Evolutionary conservation across 2,797 vertebrate genomes (phyloP).

Genomic region (Pseudochirops corinnae): DNA sequence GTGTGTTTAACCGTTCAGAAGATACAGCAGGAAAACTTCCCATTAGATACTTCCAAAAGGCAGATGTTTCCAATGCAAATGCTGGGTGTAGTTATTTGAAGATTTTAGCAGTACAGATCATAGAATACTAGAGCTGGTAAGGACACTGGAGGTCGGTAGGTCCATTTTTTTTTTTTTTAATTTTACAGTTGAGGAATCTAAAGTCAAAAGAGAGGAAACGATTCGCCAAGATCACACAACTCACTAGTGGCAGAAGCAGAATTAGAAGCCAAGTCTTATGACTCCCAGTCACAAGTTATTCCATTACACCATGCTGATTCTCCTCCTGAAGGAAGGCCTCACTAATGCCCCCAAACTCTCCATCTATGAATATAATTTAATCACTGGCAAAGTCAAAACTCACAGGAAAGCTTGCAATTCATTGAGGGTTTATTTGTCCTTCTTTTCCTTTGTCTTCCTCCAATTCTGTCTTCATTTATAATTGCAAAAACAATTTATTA

Average conservation of each 20-base stretch:
- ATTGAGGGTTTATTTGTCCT: neutral
- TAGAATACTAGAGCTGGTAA: neutral
- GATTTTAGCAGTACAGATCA: neutral
- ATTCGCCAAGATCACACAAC: neutral
- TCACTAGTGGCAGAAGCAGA: neutral
- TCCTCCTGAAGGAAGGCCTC: neutral
- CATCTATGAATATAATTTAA: neutral
- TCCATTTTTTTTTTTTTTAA: neutral
- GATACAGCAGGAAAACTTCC: neutral
- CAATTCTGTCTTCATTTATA: neutral
- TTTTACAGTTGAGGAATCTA: neutral
- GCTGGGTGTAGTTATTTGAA: slow-evolving; percentile 38
- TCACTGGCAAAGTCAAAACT: neutral
- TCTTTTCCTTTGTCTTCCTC: neutral
- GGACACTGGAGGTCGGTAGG: neutral
- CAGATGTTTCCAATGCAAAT: neutral
- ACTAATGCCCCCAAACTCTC: neutral
- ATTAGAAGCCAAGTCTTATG: neutral
- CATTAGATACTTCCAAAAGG: slow-evolving; percentile 1
- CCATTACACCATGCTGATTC: neutral
- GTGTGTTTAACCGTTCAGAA: neutral
- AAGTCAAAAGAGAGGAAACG: neutral
- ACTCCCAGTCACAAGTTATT: neutral
- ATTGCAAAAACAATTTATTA: neutral
- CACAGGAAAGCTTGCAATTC: neutral